Conservation (phyloP, 2,888 invertebrate species). For the Gibbula magus region DNA sequence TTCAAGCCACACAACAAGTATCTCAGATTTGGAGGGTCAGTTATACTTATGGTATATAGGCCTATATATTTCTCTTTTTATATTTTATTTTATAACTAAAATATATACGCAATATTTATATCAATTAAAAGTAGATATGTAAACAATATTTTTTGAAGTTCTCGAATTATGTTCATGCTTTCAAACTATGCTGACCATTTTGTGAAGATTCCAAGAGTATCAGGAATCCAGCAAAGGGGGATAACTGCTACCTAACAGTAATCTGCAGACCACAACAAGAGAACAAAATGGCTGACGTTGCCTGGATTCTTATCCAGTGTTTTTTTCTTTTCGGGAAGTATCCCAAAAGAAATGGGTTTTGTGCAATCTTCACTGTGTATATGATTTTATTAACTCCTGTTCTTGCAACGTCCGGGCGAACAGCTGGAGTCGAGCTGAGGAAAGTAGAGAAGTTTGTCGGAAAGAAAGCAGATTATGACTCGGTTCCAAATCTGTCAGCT, state of each 20-base stretch:
- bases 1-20: too few relatives aligned
- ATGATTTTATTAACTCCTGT: constrained; percentile 44
- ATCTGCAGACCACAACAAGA: constrained; percentile 33
- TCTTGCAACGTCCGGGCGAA: constrained; percentile 41
- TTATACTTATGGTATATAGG: too few relatives aligned
- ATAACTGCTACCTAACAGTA: not conserved
- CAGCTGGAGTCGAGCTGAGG: constrained; percentile 47
- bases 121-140: too few relatives aligned
- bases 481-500: constrained; percentile 35
- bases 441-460: constrained; percentile 47
- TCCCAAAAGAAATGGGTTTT: constrained; percentile 36
- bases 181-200: too few relatives aligned
- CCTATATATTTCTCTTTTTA: too few relatives aligned
- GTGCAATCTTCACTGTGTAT: constrained; percentile 39
- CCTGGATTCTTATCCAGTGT: constrained; percentile 37
- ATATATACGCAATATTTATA: too few relatives aligned
- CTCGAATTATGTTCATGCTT: too few relatives aligned
- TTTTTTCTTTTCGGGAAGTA: constrained; percentile 39
- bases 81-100: too few relatives aligned
- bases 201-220: not conserved
- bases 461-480: constrained; percentile 30
- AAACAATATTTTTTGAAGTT: too few relatives aligned
- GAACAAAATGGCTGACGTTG: constrained; percentile 46
- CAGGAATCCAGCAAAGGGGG: not conserved
- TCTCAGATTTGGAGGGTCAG: too few relatives aligned